phyloP scores from a whole-genome alignment of 1,140 invertebrate species.

The Calosoma granatense region DNA sequence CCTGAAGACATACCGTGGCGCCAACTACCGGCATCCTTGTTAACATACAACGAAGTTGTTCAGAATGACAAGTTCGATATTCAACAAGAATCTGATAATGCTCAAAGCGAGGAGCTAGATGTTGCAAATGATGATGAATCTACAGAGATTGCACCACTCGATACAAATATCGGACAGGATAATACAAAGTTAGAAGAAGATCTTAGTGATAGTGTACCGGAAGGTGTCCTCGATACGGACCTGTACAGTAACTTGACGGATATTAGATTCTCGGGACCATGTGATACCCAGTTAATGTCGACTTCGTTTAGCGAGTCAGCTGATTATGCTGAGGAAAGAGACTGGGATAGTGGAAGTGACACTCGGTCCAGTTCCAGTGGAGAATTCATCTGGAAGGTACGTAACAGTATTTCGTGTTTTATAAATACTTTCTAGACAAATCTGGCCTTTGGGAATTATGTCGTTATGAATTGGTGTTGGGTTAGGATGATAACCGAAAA shows the following conservation, averaged over 20 bases:
- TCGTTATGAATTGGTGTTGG: too few species aligned
- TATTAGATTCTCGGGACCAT: constrained; percentile 31
- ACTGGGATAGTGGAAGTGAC: constrained; percentile 48
- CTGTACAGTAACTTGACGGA: constrained; percentile 29
- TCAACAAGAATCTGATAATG: neutral
- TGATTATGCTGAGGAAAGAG: constrained; percentile 32
- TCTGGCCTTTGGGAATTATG: too few species aligned
- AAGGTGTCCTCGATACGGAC: constrained; percentile 15
- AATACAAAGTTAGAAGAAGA: constrained; percentile 18
- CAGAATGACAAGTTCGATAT: constrained; percentile 3
- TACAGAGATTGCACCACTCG: constrained; percentile 7
- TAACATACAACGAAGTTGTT: constrained; percentile 16
- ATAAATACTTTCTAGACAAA: constrained; percentile 17
- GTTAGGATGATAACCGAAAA: neutral
- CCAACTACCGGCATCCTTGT: constrained; percentile 26
- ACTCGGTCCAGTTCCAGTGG: constrained; percentile 53
- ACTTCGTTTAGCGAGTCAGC: constrained; percentile 33
- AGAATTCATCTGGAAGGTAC: constrained; percentile 68
- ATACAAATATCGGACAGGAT: constrained; percentile 14
- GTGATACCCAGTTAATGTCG: constrained; percentile 31
- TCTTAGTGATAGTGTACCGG: constrained; percentile 14
- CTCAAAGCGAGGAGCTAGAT: neutral
- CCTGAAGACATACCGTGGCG: constrained; percentile 33
- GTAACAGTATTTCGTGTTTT: constrained; percentile 23
- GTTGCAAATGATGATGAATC: constrained; percentile 12